phyloP scores from a whole-genome alignment of 2,797 vertebrate species.

The Betta splendens region DNA sequence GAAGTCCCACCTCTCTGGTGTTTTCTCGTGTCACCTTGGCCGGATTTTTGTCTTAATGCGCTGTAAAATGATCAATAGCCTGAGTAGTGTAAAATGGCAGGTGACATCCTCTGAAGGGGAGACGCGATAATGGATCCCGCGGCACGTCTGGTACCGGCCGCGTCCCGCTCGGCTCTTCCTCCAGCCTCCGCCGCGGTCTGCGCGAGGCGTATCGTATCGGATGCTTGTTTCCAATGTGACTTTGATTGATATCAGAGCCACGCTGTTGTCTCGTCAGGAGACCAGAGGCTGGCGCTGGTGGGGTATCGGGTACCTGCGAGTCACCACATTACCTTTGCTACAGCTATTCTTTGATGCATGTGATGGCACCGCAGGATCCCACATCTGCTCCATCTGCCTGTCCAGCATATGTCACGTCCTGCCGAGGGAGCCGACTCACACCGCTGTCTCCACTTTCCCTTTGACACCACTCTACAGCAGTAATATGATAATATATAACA shows the following conservation, averaged over 20 bases:
- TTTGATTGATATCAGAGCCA: conserved; percentile 78
- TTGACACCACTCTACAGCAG: too few species aligned
- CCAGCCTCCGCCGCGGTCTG: conserved; percentile 53
- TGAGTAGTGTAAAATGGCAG: conserved; percentile 72
- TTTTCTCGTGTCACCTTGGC: conserved; percentile 75
- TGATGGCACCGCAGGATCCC: conserved; percentile 40
- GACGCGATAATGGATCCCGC: conserved; percentile 73
- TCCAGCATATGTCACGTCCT: conserved; percentile 46
- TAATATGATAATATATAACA: too few species aligned
- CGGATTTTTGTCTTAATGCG: conserved; percentile 70
- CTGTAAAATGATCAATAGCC: conserved; percentile 73
- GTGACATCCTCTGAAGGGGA: conserved; percentile 74
- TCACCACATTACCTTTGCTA: conserved; percentile 49
- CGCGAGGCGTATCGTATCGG: conserved; percentile 67
- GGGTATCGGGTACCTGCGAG: conserved; percentile 56
- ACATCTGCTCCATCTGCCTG: conserved; percentile 39
- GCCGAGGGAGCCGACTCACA: too few species aligned
- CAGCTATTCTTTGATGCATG: conserved; percentile 42
- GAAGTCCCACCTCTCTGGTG: conserved; percentile 36
- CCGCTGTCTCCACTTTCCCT: too few species aligned
- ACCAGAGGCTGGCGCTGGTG: conserved; percentile 40
- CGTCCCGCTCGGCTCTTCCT: conserved; percentile 52
- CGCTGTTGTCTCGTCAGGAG: conserved; percentile 54
- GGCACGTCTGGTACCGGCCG: conserved; percentile 45
- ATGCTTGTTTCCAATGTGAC: conserved; percentile 78